Percentiles rank a stretch among this genome's conserved stretches.
Conservation (phyloP, 2,797 vertebrate species). For the Poecile montanus region DNA sequence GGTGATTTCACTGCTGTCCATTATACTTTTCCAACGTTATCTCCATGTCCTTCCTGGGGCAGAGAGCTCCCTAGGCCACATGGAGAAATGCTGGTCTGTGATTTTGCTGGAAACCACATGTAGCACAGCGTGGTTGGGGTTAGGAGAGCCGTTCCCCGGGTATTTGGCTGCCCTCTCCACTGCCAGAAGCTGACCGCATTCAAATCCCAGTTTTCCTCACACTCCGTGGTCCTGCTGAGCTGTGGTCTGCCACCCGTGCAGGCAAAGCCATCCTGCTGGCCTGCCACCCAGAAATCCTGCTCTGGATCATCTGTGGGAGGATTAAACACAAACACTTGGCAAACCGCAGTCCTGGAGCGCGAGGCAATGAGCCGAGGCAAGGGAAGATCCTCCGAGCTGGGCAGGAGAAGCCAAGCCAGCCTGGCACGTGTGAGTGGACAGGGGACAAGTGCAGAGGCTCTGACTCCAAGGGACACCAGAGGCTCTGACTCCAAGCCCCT, state of each 20-base stretch:
- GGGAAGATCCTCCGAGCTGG: accelerated
- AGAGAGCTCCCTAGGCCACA: neutral
- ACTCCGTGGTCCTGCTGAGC: neutral
- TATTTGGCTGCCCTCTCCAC: neutral
- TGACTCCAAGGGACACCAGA: neutral
- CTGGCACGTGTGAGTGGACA: accelerated
- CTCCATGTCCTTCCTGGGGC: neutral
- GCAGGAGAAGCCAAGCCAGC: neutral
- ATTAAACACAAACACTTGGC: neutral
- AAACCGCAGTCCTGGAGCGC: accelerated
- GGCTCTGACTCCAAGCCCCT: neutral
- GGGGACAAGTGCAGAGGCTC: neutral
- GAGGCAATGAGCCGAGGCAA: neutral
- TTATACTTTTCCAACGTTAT: neutral
- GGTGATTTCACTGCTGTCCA: neutral
- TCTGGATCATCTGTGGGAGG: neutral
- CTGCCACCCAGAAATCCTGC: neutral
- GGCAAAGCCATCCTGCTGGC: neutral
- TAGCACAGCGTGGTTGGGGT: neutral
- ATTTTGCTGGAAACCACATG: neutral
- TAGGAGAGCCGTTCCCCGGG: neutral
- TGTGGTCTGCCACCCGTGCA: neutral
- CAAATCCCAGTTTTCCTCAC: neutral
- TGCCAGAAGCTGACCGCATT: neutral
- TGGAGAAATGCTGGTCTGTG: neutral